phyloP scores from a whole-genome alignment of 1,140 invertebrate species.

The Lepidostoma basale region DNA sequence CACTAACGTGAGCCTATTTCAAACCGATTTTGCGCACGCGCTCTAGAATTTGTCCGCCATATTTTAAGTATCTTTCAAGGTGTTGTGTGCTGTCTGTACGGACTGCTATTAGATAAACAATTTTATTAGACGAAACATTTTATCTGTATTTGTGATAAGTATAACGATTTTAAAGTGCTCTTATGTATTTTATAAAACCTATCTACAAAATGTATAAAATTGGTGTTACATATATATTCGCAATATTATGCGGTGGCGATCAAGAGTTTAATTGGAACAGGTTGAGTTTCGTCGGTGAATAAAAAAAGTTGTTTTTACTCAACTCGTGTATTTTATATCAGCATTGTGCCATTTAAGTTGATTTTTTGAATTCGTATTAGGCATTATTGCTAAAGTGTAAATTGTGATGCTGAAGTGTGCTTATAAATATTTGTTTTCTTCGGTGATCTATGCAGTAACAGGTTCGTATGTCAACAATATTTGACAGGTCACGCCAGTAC shows the following conservation, averaged over 20 bases:
- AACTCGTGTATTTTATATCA: slow-evolving; percentile 25
- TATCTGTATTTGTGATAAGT: slow-evolving; percentile 27
- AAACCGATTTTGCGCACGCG: slow-evolving; percentile 30
- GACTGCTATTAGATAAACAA: slow-evolving; percentile 20
- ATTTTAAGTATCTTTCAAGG: slow-evolving; percentile 38
- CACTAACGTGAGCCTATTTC: slow-evolving; percentile 1
- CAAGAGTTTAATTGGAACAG: slow-evolving; percentile 37
- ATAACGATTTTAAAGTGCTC: slow-evolving; percentile 32
- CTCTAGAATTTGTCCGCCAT: slow-evolving; percentile 30
- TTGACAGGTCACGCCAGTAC: slow-evolving; percentile 34
- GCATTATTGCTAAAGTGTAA: slow-evolving; percentile 25
- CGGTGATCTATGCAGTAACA: slow-evolving; percentile 32
- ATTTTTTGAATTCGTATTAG: slow-evolving; percentile 5
- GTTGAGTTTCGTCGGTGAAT: slow-evolving; percentile 38
- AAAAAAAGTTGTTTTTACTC: slow-evolving; percentile 37
- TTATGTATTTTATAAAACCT: slow-evolving; percentile 4
- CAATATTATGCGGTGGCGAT: slow-evolving; percentile 29
- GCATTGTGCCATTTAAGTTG: slow-evolving; percentile 22
- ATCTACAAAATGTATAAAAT: slow-evolving; percentile 22
- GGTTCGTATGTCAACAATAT: slow-evolving; percentile 40
- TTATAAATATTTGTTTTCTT: slow-evolving; percentile 24
- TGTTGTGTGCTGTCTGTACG: slow-evolving; percentile 25
- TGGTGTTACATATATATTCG: slow-evolving; percentile 24
- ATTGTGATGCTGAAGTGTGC: slow-evolving; percentile 36
- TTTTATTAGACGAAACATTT: slow-evolving; percentile 32